Percentiles rank a stretch among this genome's conserved stretches.
These are phyloP conservation scores for Myopa tessellatipennis DNA, from an alignment of 2,888 invertebrate genomes.

Conservation along the genomic window DNA sequence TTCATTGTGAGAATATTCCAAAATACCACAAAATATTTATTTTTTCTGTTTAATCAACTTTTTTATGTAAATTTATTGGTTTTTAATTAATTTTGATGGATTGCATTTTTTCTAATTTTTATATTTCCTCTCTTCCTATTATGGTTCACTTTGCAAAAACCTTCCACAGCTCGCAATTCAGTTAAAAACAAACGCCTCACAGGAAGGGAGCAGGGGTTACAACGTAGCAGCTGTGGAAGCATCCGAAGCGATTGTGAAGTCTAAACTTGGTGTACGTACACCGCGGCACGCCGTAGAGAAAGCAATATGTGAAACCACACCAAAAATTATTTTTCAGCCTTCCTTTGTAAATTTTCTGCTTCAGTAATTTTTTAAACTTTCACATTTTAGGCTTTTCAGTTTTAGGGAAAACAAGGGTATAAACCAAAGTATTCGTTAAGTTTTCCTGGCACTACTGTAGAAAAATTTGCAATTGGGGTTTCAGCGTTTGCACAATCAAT, in stretches of 20 bases:
- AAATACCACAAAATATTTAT: neutral
- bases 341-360: constrained; percentile 26
- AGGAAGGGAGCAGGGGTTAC: neutral
- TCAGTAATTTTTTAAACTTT: constrained; percentile 42
- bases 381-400: constrained; percentile 46
- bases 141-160: constrained; percentile 44
- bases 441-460: neutral
- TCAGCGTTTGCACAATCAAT: neutral
- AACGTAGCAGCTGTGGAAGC: constrained; percentile 24
- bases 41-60: neutral
- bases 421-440: neutral
- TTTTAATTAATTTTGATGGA: constrained; percentile 45
- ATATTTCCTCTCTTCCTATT: constrained; percentile 40
- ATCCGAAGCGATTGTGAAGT: constrained; percentile 15
- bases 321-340: constrained; percentile 21
- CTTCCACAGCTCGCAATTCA: constrained; percentile 31
- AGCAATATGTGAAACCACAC: constrained; percentile 37
- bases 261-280: constrained; percentile 34
- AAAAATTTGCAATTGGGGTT: constrained; percentile 6
- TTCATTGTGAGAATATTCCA: constrained; percentile 30
- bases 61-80: constrained; percentile 35
- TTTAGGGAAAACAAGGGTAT: no score
- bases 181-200: neutral
- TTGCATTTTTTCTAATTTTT: constrained; percentile 36
- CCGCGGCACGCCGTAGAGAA: constrained; percentile 33